Evolutionary conservation across 92 coral and sea anemone species (phyloP).

Genomic region (Meandrina meandrites): DNA sequence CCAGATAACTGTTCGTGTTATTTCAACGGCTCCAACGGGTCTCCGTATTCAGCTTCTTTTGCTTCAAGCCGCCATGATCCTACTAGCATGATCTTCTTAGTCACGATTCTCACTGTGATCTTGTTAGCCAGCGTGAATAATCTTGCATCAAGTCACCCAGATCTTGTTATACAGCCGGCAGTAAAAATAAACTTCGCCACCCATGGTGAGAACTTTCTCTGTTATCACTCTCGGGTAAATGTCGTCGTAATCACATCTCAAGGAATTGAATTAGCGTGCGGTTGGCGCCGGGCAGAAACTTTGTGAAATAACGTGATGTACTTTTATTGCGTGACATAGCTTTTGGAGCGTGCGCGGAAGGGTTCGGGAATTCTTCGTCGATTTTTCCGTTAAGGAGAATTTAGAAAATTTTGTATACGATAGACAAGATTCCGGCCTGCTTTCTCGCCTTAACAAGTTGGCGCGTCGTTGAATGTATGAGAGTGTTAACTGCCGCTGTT

Average conservation of each 20-base stretch:
- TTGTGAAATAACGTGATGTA: not conserved
- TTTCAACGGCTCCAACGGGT: not conserved
- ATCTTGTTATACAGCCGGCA: not conserved
- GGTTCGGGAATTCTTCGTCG: not conserved
- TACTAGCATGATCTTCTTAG: constrained; percentile 7
- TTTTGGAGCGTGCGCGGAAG: not conserved
- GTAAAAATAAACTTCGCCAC: not conserved
- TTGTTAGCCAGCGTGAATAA: not conserved
- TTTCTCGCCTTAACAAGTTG: no score
- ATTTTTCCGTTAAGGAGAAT: not conserved
- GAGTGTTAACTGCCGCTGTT: no score
- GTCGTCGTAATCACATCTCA: not conserved
- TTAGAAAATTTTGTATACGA: not conserved
- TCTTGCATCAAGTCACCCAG: not conserved
- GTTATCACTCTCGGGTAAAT: not conserved
- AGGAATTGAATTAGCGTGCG: not conserved
- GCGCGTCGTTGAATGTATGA: no score
- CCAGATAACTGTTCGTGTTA: not conserved
- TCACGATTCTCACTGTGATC: not conserved
- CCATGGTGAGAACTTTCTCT: not conserved
- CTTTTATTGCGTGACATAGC: not conserved
- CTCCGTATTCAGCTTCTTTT: not conserved
- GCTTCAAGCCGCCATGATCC: not conserved
- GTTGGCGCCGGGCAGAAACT: not conserved
- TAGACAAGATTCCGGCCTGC: no score